A percentile compares a stretch with the other conserved stretches of the same genome.
Conservation (phyloP, 2,888 invertebrate species). For the Acanthopleura granulata region DNA sequence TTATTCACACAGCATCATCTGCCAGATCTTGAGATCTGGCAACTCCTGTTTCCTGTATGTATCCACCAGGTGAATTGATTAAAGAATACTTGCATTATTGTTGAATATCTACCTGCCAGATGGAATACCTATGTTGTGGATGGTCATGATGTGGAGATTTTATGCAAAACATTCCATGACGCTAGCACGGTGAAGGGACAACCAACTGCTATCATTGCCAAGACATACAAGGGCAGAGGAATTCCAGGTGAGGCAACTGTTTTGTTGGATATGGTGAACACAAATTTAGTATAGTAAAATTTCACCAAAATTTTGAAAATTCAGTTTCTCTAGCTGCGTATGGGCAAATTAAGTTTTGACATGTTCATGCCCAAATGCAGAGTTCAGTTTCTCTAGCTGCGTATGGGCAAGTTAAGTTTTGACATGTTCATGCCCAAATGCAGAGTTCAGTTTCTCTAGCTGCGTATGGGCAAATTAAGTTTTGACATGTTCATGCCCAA, state of each 20-base stretch:
- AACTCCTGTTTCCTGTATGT: neutral
- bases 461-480: too few relatives aligned
- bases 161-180: conserved; percentile 88
- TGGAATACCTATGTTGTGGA: conserved; percentile 80
- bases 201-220: conserved; percentile 94
- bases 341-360: too few relatives aligned
- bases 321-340: too few relatives aligned
- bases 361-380: too few relatives aligned
- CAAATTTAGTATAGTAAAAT: too few relatives aligned
- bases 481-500: too few relatives aligned
- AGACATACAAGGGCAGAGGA: conserved; percentile 93
- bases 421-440: too few relatives aligned
- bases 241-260: conserved; percentile 66
- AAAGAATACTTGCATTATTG: too few relatives aligned
- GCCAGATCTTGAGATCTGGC: neutral
- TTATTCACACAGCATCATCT: neutral
- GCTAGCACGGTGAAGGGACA: conserved; percentile 78
- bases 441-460: too few relatives aligned
- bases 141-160: conserved; percentile 93
- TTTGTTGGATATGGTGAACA: neutral
- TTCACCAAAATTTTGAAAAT: too few relatives aligned
- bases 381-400: too few relatives aligned
- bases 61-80: conserved; percentile 10
- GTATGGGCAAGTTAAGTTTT: too few relatives aligned
- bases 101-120: conserved; percentile 34